Evolutionary conservation across 2,113 vertebrate genomes (phyloP), one percentile per base, ranked within the genome.

Genomic region (Merops nubicus): DNA sequence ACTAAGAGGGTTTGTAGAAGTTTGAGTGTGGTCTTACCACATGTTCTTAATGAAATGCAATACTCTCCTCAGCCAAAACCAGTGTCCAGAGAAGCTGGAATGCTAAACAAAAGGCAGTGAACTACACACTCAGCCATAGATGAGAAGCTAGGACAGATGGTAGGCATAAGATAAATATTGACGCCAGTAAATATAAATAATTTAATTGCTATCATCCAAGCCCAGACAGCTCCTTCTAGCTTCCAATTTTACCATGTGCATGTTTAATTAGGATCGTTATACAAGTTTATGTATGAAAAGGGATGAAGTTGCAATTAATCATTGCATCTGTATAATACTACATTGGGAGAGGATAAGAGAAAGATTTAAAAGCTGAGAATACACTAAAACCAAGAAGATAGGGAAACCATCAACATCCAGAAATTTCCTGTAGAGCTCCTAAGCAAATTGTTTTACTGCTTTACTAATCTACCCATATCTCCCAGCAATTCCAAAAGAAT

Each of bases 171-270:
- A 88, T 85, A 95, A 95, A 93, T 84, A 96, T 51, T 92, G 76
- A 95, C 8, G 28, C 56, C 64, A 67, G 47, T 67, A 95, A 91
- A 92, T 68, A 90, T 50, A 94, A 93, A 83, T 93, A 17, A 95
- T 83, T 88, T 91, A 87, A 97, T 89, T 94, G 64, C 47, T 70
- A 84, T 89, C 88, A 91, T 81, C 89, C 91, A 91, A 95, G 56
- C 63, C 72, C 73, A 89, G 89, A 81, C 54, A 92, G 86, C 42
- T 76, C 65, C 78, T 93, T 25, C 64, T 23, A 84, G 42, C 38
- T 67, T 63, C 76, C 88, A 91, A 31, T 86, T 95, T 93, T 80
- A 70, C 33, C 73, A 70, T 31, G 54, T 1, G 33, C 80, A 63
- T 81, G 54, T 83, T 88, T 94, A 94, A 91, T 78, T 81, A 88